These are phyloP conservation scores for Dexiosoma caninum DNA, from an alignment of 2,888 invertebrate genomes.

Conservation along the genomic window DNA sequence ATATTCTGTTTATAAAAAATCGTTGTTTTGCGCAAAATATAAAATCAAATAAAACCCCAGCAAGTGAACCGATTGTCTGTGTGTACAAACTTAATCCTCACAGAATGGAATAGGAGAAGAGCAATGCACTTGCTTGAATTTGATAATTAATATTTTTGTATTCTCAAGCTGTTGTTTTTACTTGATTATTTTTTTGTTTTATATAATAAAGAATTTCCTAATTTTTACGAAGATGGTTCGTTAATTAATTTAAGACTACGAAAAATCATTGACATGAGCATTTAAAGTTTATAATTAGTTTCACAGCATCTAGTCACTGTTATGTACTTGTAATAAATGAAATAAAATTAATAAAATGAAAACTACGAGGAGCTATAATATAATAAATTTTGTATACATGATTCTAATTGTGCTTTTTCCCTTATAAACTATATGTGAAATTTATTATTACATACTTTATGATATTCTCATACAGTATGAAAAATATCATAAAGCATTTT, in stretches of 20 bases:
- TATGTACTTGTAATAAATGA: too few species aligned
- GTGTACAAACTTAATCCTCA: neutral
- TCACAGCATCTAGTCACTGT: too few species aligned
- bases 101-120: constrained; percentile 17
- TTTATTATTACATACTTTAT: too few species aligned
- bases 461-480: too few species aligned
- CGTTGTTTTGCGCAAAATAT: constrained; percentile 45
- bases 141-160: constrained; percentile 41
- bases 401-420: too few species aligned
- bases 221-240: constrained; percentile 33
- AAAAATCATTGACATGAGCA: too few species aligned
- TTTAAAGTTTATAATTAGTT: too few species aligned
- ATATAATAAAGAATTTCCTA: constrained; percentile 4
- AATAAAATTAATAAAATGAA: too few species aligned
- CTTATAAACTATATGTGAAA: too few species aligned
- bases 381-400: too few species aligned
- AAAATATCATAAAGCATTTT: too few species aligned
- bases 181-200: neutral
- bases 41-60: constrained; percentile 2
- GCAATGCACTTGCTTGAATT: constrained; percentile 51
- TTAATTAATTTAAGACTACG: neutral
- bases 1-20: constrained; percentile 33
- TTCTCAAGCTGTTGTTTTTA: neutral
- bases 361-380: too few species aligned
- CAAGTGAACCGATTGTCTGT: constrained; percentile 13